Evolutionary conservation across 1,140 invertebrate genomes (phyloP), one percentile per base, ranked within the genome.

Genomic region (Plectrocnemia conspersa): DNA sequence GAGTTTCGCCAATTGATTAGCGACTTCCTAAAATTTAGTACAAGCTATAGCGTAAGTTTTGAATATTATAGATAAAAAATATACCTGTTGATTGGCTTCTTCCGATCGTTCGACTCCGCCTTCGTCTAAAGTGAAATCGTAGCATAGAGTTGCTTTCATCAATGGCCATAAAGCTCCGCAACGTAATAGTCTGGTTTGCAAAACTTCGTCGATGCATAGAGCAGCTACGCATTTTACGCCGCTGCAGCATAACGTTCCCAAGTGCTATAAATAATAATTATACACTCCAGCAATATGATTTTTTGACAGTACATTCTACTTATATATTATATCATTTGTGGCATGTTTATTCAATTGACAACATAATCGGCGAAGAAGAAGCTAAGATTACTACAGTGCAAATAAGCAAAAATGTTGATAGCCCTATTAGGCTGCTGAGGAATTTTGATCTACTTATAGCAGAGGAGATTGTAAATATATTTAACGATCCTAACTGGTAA

Each of bases 81-180:
- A 13, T 61, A 84, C 83, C 78, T 89, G 87, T 68, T 88, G 80
- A 70, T 97, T 98, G 3, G 85, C 82, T 23, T 89, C 85, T 66
- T 89, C 85, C 61, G 79, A 83, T 53, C 85, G 78, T 67, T 93
- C 86, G 11, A 98, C 89, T 0, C 95, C 96, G 49, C 94, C 91
- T 76, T 99, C 97, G 52, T 97, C 91, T 52, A 99, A 75, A 0
- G 97, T 99, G 69, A 90, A 99, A 76, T 99, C 97, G 68, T 98
- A 99, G 36, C 87, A 85, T 70, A 99, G 97, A 65, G 94, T 84
- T 63, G 91, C 91, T 0, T 89, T 79, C 42, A 99, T 69, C 21
- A 99, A 71, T 66, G 96, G 92, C 89, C 93, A 98, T 0, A 99
- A 66, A 0, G 90, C 89, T 7, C 95, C 96, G 4, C 91, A 84